Base-by-base conservation (phyloP, 2,888 invertebrate species). In the Cryptocheilus praepositus region DNA sequence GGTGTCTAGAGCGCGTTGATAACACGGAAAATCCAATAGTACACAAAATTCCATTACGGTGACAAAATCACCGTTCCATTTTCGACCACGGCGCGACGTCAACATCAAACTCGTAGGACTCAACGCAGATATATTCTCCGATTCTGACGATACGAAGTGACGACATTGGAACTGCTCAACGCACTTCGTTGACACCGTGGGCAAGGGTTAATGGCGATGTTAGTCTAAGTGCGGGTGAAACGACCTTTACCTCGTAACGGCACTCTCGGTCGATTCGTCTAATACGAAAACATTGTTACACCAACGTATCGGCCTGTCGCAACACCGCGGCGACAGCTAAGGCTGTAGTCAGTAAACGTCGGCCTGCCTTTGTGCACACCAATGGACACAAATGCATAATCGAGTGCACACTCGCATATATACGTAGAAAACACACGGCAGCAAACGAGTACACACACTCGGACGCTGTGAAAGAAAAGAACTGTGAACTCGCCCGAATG, bases 401-500 rank as follows among this genome's bases (percentile, higher is more conserved):
- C 36, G 36, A 36, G 11, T 36, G 36, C 36, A 36, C 36, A 36
- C 36, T 1, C 36, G 36, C 36, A 11, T 11, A 36, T n/a, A 60
- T 44, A 49, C 45, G 19, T 25, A 25, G 22, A 15, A 11, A 53
- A 3, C 25, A n/a, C 22, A 15, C 25, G 8, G 53, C 22, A 8
- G 19, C 18, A 46, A 36, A 25, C 18, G 19, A 59, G 52, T 21
- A 52, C 57, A 36, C 36, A 36, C 18, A 25, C 45, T 11, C 57
- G 60, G 25, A 25, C 21, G 44, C 36, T 11, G 52, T 46, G 54
- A 16, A 60, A 68, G 68, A 63, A 73, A 69, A 44, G 58, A 64
- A 64, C 64, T 52, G 62, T 51, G 67, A 64, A 68, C 67, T 77
- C 65, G 72, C 64, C 52, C 77, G 70, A 74, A 57, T 70, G 74